phyloP scores from a whole-genome alignment of 2,113 vertebrate genomes.

The Isurus oxyrinchus region DNA sequence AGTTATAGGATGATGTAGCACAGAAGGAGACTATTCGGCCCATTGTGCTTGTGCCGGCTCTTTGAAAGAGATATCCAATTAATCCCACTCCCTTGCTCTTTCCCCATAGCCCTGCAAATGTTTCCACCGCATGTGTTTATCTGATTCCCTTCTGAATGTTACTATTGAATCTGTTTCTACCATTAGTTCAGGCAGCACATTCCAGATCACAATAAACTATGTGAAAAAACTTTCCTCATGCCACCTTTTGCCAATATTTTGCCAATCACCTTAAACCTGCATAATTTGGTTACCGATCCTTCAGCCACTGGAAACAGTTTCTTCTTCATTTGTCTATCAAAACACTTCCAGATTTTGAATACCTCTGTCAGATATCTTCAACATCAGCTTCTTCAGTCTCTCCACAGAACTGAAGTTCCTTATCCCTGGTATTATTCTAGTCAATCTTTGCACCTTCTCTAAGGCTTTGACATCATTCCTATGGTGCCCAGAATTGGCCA shows the following conservation, averaged over 20 bases:
- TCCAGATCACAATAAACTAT: neutral
- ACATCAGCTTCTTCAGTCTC: neutral
- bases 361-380: neutral
- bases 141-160: neutral
- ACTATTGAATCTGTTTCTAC: neutral
- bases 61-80: neutral
- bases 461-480: neutral
- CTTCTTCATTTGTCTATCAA: neutral
- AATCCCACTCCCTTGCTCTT: neutral
- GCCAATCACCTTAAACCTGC: neutral
- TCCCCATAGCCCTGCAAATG: neutral
- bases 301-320: neutral
- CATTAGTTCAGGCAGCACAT: neutral
- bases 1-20: neutral
- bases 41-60: neutral
- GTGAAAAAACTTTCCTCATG: neutral
- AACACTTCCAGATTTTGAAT: neutral
- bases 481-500: neutral
- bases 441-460: neutral
- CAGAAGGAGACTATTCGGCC: neutral
- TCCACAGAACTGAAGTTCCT: neutral
- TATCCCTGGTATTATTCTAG: neutral
- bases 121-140: neutral
- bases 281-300: neutral
- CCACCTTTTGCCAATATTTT: neutral